Base-by-base conservation (phyloP, 2,888 invertebrate genomes). In the Lasioglossum zephyrum region DNA sequence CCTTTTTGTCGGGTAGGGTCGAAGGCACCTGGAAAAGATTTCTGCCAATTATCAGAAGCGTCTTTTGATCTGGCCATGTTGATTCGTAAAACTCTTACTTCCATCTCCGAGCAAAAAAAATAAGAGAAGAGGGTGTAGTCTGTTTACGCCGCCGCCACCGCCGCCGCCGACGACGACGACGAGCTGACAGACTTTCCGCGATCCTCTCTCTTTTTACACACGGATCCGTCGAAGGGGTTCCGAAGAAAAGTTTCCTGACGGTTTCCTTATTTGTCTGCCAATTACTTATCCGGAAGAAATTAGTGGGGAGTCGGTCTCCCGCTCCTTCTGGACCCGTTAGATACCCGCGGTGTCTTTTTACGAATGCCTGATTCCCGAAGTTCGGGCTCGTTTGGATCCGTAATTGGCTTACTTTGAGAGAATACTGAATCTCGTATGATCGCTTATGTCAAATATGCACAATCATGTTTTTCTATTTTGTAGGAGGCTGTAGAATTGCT, bases 11-110 rank as follows among this genome's bases (percentile, higher is more conserved):
- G 85, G 85, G n/a, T n/a, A 74, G 69, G 26, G 70, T 81, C 26
- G 75, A 81, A 75, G 82, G 76, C 77, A 69, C 69, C 66, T 80
- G 91, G 91, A 92, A 93, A 94, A 94, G 93, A 94, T 94, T 92
- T 93, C 92, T 89, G 92, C 93, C 95, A 95, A 95, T 95, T 95
- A 95, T 95, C 94, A 93, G 94, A 93, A 92, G 84, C 85, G 91
- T 79, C 94, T 93, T 95, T 94, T 94, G 95, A 94, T 94, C 94
- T 94, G 88, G 79, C 91, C 91, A 90, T 94, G 93, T 94, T 94
- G 94, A 94, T 94, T 94, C 94, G 91, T 92, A 91, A 93, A 93
- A 93, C 92, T 93, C 92, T 93, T 93, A 90, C 91, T 91, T 91
- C 90, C 91, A 90, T 94, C 93, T 92, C 88, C 6, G 16, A 63